These are phyloP conservation scores for Gallinago jamesoni DNA, from an alignment of 2,113 vertebrate genomes.

Conservation along the genomic window DNA sequence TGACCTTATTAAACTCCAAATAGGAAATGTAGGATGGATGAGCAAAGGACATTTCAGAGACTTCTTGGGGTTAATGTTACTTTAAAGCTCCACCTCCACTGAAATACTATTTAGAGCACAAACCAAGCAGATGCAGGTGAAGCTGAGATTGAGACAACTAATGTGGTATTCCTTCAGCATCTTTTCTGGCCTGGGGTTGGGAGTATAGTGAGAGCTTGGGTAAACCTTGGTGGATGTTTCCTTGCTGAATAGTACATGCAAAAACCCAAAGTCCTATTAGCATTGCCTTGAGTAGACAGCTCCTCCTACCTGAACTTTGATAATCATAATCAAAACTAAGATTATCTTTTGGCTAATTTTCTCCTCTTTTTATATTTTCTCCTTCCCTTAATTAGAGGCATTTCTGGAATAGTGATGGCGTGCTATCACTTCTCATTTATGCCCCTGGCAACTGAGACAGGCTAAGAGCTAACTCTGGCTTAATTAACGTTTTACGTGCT, in stretches of 20 bases:
- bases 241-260: neutral
- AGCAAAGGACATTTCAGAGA: neutral
- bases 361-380: neutral
- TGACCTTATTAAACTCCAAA: neutral
- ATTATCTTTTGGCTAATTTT: neutral
- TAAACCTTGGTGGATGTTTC: neutral
- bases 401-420: neutral
- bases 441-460: neutral
- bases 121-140: neutral
- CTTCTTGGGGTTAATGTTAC: neutral
- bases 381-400: neutral
- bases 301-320: neutral
- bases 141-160: neutral
- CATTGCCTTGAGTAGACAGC: neutral
- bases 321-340: slow-evolving; percentile 12
- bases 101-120: neutral
- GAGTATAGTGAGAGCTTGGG: neutral
- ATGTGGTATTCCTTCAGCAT: neutral
- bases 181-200: neutral
- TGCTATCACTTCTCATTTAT: neutral
- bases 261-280: neutral
- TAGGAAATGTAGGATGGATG: neutral
- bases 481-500: neutral
- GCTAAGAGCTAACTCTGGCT: neutral
- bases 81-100: neutral